These are phyloP conservation scores for Smittia sp. DNA, from an alignment of 2,888 invertebrate genomes.

Conservation along the genomic window DNA sequence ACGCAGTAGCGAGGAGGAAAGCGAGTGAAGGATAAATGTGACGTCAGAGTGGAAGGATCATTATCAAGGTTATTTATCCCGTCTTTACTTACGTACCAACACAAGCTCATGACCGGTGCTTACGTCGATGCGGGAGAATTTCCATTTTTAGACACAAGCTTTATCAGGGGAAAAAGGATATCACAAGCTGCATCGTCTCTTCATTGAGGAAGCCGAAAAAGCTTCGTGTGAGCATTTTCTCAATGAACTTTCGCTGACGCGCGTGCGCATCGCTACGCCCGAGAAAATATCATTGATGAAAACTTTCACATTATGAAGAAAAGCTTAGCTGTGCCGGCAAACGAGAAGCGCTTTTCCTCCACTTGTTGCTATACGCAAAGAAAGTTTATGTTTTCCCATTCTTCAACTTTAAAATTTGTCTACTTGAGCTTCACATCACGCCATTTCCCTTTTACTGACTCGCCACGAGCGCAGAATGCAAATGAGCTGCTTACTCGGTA, in stretches of 20 bases:
- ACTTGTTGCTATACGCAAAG: conserved; percentile 6
- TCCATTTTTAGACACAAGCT: conserved; percentile 40
- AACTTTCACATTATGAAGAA: neutral
- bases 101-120: neutral
- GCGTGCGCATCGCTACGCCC: neutral
- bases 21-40: conserved; percentile 24
- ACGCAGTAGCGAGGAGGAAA: conserved; percentile 1
- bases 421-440: too few relatives aligned
- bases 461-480: neutral
- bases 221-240: conserved; percentile 1
- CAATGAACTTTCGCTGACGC: conserved; percentile 24
- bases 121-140: conserved; percentile 10
- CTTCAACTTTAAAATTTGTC: neutral
- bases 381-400: neutral
- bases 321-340: neutral
- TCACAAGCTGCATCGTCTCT: conserved; percentile 6
- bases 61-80: conserved; percentile 37
- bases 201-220: conserved; percentile 4
- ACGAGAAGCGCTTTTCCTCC: neutral
- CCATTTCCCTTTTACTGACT: too few relatives aligned
- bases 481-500: neutral
- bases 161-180: conserved; percentile 32
- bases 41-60: conserved; percentile 35
- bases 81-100: neutral
- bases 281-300: conserved; percentile 38